Base-by-base conservation (phyloP, 2,113 vertebrate genomes). In the Grallaria varia region DNA sequence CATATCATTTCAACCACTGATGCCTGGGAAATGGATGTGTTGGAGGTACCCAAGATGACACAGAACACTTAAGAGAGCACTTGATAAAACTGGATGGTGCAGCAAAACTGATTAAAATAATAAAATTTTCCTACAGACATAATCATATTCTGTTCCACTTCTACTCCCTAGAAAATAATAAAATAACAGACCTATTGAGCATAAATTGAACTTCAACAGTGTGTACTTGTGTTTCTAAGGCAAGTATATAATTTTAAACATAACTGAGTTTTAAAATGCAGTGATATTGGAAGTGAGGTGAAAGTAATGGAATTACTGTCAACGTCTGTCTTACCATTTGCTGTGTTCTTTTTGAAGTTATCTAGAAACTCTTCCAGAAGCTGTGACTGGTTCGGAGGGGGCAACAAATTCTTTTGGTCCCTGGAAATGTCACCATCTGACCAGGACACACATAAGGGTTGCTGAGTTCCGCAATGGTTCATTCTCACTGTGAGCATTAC, bases 281-380 rank as follows among this genome's bases (percentile, higher is more conserved):
- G 33, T 2, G 21, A 53, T 28, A 73, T 37, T 27, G 7, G 6
- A 81, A 77, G 35, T 25, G 27, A 73, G 13, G 33, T 52, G 31
- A 49, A 76, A 84, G 58, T 58, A 33, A 81, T 35, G 21, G 19
- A 85, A 75, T 37, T 42, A 50, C 13, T 78, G 35, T 22, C 22
- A 44, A 25, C n/a, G n/a, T n/a, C n/a, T n/a, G 42, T 45, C 97
- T 98, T 89, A 99, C 99, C 99, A 95, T 98, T 98, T 60, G 98
- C 97, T 20, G 98, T 97, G 80, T 97, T 98, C 96, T 99, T 98
- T 84, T 95, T 97, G 35, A 99, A 98, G 89, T 97, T 98, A 96
- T 99, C 98, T 66, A 97, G 97, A 96, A 98, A 98, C 82, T 98
- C 98, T 66, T 98, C 98, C 84, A 98, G 93, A 15, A 98, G 98